A percentile compares a stretch with the other conserved stretches of the same genome.
Conservation (phyloP, 2,113 vertebrate genomes). For the Diadophis punctatus region DNA sequence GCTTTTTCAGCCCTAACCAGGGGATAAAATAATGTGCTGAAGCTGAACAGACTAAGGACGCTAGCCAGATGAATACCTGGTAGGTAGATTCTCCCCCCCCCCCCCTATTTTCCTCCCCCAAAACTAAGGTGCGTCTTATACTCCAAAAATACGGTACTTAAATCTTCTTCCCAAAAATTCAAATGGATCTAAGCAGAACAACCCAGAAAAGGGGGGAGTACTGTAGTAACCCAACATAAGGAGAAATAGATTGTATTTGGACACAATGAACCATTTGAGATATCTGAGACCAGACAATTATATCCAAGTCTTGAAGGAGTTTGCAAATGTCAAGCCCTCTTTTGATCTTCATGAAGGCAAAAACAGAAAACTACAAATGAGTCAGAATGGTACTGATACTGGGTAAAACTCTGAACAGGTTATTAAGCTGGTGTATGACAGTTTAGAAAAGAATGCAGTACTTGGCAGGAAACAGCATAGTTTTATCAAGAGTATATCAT, state of each 20-base stretch:
- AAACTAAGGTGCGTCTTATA: too few species aligned
- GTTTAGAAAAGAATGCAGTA: neutral
- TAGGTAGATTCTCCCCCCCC: too few species aligned
- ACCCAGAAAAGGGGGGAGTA: neutral
- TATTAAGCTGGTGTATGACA: neutral
- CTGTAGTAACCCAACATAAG: neutral
- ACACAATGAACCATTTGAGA: neutral
- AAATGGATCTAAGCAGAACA: neutral
- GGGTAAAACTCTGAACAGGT: neutral
- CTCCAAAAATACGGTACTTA: too few species aligned
- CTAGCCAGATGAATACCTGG: too few species aligned
- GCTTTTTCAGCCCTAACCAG: too few species aligned
- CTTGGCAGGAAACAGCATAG: neutral
- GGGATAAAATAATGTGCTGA: too few species aligned
- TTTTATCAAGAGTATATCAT: neutral
- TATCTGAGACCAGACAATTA: neutral
- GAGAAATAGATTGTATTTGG: neutral
- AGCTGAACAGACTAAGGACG: too few species aligned
- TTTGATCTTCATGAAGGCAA: neutral
- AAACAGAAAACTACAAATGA: neutral
- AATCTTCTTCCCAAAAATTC: neutral
- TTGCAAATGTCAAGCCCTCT: neutral
- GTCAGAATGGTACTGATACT: neutral
- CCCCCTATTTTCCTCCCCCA: too few species aligned
- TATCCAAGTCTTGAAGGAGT: neutral